Base-by-base conservation (phyloP, 1,140 invertebrate genomes). In the Drosophila lini region DNA sequence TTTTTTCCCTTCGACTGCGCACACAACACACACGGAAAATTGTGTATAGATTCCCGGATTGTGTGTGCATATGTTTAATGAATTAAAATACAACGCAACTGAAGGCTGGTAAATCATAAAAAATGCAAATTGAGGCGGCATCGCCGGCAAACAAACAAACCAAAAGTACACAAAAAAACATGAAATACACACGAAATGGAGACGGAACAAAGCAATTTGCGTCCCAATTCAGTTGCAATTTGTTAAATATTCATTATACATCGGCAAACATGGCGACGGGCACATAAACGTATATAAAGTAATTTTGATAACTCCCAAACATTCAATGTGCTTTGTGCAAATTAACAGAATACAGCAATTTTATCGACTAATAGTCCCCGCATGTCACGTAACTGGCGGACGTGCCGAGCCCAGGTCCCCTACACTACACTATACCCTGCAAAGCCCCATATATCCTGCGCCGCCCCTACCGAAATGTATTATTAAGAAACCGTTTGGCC, bases 181-280 rank as follows among this genome's bases (percentile, higher is more conserved):
- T 28, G 16, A 44, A 45, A 42, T 11, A 50, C 36, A 42, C 38
- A 44, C 65, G 38, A 52, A 52, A 50, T 40, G 44, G 58, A 77
- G 52, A 61, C 57, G 61, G 67, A 78, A 70, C 74, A 78, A 70
- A 78, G 75, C 74, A 67, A 59, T 73, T 74, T 74, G 22, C 45
- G 11, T 47, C 36, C 61, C 53, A 69, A 77, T 78, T 71, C 69
- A 47, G 42, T 69, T 78, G 75, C 75, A 78, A 78, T 78, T 77
- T 78, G 75, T 78, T 62, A 78, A 78, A 78, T 78, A 78, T 78
- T 78, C 60, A 78, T 78, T 61, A 76, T 47, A 41, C 48, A 57
- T 40, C 31, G 41, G n/a, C 40, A 56, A 42, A 48, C 70, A 52
- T 41, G 32, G 38, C 34, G 38, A 28, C 22, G 4, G 28, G 38